Percentiles rank a stretch among this genome's conserved stretches.
These are phyloP conservation scores for Schrankia costaestrigalis DNA, from an alignment of 2,888 invertebrate genomes.

Conservation along the genomic window DNA sequence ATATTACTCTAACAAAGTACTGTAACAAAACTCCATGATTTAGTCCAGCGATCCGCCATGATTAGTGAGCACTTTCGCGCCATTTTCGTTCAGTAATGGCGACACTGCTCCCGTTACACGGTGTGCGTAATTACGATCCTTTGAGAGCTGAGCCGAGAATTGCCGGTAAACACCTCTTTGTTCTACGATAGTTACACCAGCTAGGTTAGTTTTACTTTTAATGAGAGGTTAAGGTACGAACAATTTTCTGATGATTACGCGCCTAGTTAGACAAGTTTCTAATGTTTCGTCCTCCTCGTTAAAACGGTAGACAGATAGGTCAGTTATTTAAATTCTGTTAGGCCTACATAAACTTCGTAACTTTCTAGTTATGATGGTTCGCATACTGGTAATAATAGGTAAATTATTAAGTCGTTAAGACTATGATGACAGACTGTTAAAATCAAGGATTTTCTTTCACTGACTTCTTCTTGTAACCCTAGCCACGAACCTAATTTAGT, in stretches of 20 bases:
- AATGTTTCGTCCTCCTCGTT: neutral
- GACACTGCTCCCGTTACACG: conserved; percentile 54
- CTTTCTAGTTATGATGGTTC: too few species aligned
- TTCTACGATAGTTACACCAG: conserved; percentile 24
- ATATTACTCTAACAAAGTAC: conserved; percentile 28
- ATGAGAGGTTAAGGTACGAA: conserved; percentile 12
- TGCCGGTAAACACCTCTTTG: conserved; percentile 43
- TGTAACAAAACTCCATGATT: conserved; percentile 38
- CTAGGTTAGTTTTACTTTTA: conserved; percentile 32
- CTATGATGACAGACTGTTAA: too few species aligned
- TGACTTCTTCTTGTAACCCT: too few species aligned
- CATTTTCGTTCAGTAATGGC: conserved; percentile 46
- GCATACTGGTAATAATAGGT: too few species aligned
- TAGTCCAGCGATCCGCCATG: conserved; percentile 40
- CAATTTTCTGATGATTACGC: conserved; percentile 6
- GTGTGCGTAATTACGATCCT: conserved; percentile 44
- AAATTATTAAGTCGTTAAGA: too few species aligned
- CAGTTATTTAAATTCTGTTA: too few species aligned
- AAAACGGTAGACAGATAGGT: neutral
- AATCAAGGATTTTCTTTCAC: too few species aligned
- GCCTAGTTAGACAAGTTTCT: neutral
- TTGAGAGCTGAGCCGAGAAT: conserved; percentile 56
- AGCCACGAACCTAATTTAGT: too few species aligned
- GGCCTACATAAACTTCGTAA: too few species aligned
- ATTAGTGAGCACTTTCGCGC: conserved; percentile 40